Percentiles rank a stretch among this genome's conserved stretches.
phyloP scores from a whole-genome alignment of 2,113 vertebrate species.

The Pavo muticus region DNA sequence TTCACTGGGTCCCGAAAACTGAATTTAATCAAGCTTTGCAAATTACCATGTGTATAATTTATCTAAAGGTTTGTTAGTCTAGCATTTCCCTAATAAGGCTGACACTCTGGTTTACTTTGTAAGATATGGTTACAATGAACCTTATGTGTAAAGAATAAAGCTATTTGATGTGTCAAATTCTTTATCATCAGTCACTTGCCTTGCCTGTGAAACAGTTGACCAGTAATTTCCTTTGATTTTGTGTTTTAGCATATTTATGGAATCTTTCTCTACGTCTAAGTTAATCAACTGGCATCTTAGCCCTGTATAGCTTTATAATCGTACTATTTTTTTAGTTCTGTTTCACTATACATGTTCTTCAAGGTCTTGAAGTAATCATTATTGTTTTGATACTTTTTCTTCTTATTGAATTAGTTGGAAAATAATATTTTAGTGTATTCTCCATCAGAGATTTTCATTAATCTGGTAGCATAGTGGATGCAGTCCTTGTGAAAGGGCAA shows the following conservation, averaged over 20 bases:
- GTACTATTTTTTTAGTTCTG: not conserved
- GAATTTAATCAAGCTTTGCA: not conserved
- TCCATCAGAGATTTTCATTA: not conserved
- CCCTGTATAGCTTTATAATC: not conserved
- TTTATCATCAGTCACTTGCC: not conserved
- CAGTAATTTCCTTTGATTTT: not conserved
- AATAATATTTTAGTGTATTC: not conserved
- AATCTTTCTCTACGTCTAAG: not conserved
- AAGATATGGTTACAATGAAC: not conserved
- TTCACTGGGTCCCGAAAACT: not conserved
- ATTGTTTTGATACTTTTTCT: not conserved
- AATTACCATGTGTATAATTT: not conserved
- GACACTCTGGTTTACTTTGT: not conserved
- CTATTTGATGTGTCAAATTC: not conserved
- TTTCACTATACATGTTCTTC: not conserved
- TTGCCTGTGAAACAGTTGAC: not conserved
- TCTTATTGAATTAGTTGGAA: not conserved
- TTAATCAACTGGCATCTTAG: not conserved
- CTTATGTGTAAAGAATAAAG: not conserved
- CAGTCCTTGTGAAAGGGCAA: not conserved
- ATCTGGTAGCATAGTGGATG: not conserved
- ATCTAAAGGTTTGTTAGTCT: not conserved
- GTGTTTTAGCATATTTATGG: not conserved
- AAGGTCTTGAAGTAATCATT: not conserved
- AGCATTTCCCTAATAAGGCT: not conserved